Percentiles rank a stretch among this genome's conserved stretches.
phyloP scores from a whole-genome alignment of 2,113 vertebrate species.

The Tachycineta bicolor region DNA sequence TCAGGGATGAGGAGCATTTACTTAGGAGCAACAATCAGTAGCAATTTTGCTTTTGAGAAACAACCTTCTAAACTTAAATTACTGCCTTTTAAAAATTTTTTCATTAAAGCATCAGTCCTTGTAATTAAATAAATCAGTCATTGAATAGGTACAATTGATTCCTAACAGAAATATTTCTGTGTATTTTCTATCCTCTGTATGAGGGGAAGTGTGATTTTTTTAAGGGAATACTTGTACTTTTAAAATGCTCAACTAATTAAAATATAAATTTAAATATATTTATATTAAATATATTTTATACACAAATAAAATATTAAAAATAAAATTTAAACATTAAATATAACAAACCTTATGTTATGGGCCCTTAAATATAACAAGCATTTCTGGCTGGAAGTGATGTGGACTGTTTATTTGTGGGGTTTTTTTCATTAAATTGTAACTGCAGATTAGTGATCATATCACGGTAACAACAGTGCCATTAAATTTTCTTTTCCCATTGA shows the following conservation, averaged over 20 bases:
- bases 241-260: conserved; percentile 42
- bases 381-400: conserved; percentile 26
- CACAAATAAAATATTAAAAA: background rate
- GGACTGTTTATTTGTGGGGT: conserved; percentile 55
- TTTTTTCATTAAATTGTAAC: conserved; percentile 64
- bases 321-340: no score
- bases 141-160: conserved; percentile 10
- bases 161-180: background rate
- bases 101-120: background rate
- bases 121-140: background rate
- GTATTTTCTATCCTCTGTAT: background rate
- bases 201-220: background rate
- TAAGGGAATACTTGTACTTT: conserved; percentile 19
- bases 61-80: background rate
- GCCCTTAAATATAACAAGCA: background rate
- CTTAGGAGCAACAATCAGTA: background rate
- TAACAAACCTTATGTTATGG: background rate
- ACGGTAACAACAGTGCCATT: conserved; percentile 35
- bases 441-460: conserved; percentile 61
- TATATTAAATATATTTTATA: background rate
- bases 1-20: background rate
- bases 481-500: conserved; percentile 2
- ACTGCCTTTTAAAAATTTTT: background rate
- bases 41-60: background rate
- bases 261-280: background rate